Percentiles rank a stretch among this genome's conserved stretches.
phyloP scores from a whole-genome alignment of 1,140 invertebrate species.

The Phthorimaea operculella region DNA sequence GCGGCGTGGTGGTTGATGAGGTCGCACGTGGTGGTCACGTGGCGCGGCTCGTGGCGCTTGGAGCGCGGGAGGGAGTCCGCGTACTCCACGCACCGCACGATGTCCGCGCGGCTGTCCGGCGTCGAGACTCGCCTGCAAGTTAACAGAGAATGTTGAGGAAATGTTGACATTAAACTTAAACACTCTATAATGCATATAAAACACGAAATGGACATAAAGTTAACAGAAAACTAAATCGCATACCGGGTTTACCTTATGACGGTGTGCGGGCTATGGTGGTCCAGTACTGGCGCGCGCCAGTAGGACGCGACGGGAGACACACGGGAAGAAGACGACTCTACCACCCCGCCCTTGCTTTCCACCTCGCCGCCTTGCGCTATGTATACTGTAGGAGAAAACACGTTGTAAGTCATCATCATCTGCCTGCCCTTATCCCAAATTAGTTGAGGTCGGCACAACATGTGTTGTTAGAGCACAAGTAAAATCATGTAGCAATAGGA shows the following conservation, averaged over 20 bases:
- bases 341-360: constrained; percentile 49
- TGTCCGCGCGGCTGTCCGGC: constrained; percentile 60
- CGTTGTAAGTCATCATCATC: too few relatives aligned
- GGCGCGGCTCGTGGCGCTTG: constrained; percentile 29
- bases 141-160: too few relatives aligned
- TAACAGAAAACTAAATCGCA: too few relatives aligned
- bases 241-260: too few relatives aligned
- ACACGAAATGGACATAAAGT: too few relatives aligned
- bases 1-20: constrained; percentile 40
- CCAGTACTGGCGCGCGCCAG: constrained; percentile 49
- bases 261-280: constrained; percentile 19
- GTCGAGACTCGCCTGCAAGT: constrained; percentile 40
- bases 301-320: constrained; percentile 45
- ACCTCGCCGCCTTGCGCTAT: constrained; percentile 63
- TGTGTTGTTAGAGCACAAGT: too few relatives aligned
- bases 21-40: constrained; percentile 48
- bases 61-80: constrained; percentile 45
- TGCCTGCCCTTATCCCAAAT: too few relatives aligned
- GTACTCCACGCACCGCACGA: constrained; percentile 62
- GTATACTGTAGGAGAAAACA: constrained; percentile 38
- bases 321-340: constrained; percentile 41
- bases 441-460: too few relatives aligned
- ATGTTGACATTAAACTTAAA: too few relatives aligned
- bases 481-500: too few relatives aligned
- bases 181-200: too few relatives aligned